phyloP scores from a whole-genome alignment of 2,888 invertebrate genomes.

The Drosophila meridionalis region DNA sequence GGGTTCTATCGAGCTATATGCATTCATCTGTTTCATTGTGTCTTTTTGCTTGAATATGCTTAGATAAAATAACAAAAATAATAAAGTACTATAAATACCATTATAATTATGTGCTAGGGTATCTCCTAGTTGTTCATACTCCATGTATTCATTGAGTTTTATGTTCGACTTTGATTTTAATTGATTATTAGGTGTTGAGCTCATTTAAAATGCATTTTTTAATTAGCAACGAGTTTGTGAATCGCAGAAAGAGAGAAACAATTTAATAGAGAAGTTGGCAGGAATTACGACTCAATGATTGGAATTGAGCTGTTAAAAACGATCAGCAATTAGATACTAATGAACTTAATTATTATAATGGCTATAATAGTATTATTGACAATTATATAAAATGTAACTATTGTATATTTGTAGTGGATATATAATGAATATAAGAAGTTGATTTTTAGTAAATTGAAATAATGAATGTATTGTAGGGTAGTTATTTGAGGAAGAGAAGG shows the following conservation, averaged over 20 bases:
- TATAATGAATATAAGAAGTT: too few species aligned
- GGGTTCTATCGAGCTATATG: too few species aligned
- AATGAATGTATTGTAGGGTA: neutral
- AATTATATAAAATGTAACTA: neutral
- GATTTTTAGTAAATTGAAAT: neutral
- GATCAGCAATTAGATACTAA: neutral
- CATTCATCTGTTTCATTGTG: too few species aligned
- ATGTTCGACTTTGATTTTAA: neutral
- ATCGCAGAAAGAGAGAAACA: neutral
- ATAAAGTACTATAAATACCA: too few species aligned
- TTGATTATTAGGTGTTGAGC: constrained; percentile 12
- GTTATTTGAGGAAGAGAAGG: neutral
- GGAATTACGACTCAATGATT: neutral
- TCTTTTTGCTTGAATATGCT: too few species aligned
- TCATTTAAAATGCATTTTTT: constrained; percentile 8
- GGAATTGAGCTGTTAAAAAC: neutral
- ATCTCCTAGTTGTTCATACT: neutral
- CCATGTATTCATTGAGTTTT: neutral
- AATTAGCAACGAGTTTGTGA: neutral
- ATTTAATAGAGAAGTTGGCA: neutral
- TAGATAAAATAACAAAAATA: too few species aligned
- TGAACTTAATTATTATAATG: neutral
- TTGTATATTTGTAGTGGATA: neutral
- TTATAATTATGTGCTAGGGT: neutral
- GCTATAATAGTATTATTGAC: neutral